These are phyloP conservation scores for Ciconia stormi DNA, from an alignment of 2,113 vertebrate genomes.

Conservation along the genomic window DNA sequence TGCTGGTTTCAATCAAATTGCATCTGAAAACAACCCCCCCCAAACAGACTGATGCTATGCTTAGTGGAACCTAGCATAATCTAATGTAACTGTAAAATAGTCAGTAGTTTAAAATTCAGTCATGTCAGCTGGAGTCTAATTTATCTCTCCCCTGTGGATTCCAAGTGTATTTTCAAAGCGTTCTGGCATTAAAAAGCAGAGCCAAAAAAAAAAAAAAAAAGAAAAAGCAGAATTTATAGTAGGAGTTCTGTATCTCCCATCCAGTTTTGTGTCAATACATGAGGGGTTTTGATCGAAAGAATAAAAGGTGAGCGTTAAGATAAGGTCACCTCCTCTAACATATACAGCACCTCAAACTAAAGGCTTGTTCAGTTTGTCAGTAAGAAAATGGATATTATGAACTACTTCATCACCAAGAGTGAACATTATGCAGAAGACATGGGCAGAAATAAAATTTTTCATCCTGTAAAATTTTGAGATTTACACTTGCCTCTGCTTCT, in stretches of 20 bases:
- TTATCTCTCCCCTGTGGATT: constrained; percentile 26
- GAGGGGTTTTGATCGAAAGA: neutral
- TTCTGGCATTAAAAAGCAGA: neutral
- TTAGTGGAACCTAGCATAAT: neutral
- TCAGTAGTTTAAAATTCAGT: constrained; percentile 38
- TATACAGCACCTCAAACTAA: neutral
- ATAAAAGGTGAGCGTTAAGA: neutral
- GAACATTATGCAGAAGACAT: neutral
- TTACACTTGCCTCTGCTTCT: neutral
- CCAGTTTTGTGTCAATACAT: neutral
- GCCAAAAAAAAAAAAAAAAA: neutral
- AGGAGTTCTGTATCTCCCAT: neutral
- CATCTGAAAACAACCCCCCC: neutral
- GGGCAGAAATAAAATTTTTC: neutral
- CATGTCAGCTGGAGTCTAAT: constrained; percentile 28
- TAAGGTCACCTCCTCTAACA: neutral
- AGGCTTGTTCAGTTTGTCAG: neutral
- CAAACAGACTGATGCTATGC: neutral
- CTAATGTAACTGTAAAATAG: constrained; percentile 3
- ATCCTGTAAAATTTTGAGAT: neutral
- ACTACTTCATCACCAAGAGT: neutral
- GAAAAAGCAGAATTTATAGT: neutral
- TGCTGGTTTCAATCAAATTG: neutral
- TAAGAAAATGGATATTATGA: neutral
- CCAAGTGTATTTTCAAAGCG: neutral